These are phyloP conservation scores for Siniperca obscura DNA, from an alignment of 2,797 vertebrate species.

Conservation along the genomic window DNA sequence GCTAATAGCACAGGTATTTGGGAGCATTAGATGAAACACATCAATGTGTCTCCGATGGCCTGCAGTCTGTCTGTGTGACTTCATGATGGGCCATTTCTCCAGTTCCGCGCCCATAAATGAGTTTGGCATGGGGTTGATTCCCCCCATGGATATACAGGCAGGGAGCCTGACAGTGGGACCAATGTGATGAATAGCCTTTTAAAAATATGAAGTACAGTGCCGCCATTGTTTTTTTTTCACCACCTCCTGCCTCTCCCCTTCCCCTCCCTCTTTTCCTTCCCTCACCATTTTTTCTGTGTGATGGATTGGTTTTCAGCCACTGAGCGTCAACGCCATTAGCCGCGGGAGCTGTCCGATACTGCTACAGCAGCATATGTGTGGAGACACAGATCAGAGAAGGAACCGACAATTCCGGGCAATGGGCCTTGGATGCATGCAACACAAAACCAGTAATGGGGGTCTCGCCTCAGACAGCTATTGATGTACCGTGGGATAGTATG, in stretches of 20 bases:
- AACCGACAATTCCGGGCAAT: slow-evolving; percentile 71
- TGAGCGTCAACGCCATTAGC: slow-evolving; percentile 80
- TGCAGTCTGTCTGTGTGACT: slow-evolving; percentile 58
- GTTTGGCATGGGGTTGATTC: slow-evolving; percentile 79
- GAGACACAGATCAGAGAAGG: slow-evolving; percentile 70
- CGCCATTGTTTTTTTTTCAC: slow-evolving; percentile 67
- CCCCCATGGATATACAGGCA: slow-evolving; percentile 76
- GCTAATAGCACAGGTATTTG: slow-evolving; percentile 9
- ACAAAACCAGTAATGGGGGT: slow-evolving; percentile 77
- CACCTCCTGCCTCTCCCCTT: slow-evolving; percentile 43
- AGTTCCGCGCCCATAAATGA: slow-evolving; percentile 71
- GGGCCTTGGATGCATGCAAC: slow-evolving; percentile 70
- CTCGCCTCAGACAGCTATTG: slow-evolving; percentile 71
- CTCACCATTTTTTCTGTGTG: slow-evolving; percentile 59
- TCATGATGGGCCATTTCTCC: slow-evolving; percentile 80
- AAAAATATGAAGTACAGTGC: slow-evolving; percentile 82
- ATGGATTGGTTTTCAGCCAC: slow-evolving; percentile 81
- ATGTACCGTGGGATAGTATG: slow-evolving; percentile 71
- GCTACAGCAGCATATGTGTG: slow-evolving; percentile 58
- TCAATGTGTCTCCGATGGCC: slow-evolving; percentile 14
- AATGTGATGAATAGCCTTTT: slow-evolving; percentile 86
- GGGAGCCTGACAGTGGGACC: slow-evolving; percentile 81
- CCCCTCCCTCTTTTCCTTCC: slow-evolving; percentile 28
- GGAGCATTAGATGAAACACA: slow-evolving; percentile 15
- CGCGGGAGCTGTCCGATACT: slow-evolving; percentile 64